Conservation (phyloP, 2,888 invertebrate species). For the Ophion obscuratus region DNA sequence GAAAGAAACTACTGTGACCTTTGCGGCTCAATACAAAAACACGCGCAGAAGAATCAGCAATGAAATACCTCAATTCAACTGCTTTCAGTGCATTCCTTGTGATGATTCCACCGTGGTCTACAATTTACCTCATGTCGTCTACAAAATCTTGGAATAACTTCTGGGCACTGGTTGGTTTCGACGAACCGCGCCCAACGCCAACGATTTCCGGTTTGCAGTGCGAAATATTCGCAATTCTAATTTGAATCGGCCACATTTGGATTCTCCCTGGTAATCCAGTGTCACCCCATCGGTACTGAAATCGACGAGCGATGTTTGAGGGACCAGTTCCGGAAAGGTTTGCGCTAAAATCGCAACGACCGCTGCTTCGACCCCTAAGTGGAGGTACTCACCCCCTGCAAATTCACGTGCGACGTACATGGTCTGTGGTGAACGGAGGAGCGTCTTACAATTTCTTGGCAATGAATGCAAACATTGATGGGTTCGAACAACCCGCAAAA, state of each 20-base stretch:
- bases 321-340: neutral
- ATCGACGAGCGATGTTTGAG: slow-evolving; percentile 14
- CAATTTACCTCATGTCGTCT: neutral
- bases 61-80: slow-evolving; percentile 45
- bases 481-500: neutral
- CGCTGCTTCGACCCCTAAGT: slow-evolving; percentile 36
- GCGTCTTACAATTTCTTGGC: slow-evolving; percentile 1
- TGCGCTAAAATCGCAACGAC: slow-evolving; percentile 12
- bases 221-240: slow-evolving; percentile 45
- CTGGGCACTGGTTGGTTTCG: slow-evolving; percentile 45
- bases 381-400: slow-evolving; percentile 44
- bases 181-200: slow-evolving; percentile 46
- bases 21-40: slow-evolving; percentile 48
- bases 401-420: neutral
- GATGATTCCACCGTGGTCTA: slow-evolving; percentile 35
- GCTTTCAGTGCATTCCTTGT: slow-evolving; percentile 12
- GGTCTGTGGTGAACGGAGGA: neutral
- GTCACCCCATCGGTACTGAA: slow-evolving; percentile 46
- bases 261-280: slow-evolving; percentile 30
- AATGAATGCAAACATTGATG: slow-evolving; percentile 6
- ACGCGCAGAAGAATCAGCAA: slow-evolving; percentile 65
- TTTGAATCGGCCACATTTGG: slow-evolving; percentile 64
- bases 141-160: slow-evolving; percentile 49
- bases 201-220: slow-evolving; percentile 43
- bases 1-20: slow-evolving; percentile 33